Evolutionary conservation across 2,888 invertebrate genomes (phyloP).

Genomic region (Gymnosoma rotundatum): DNA sequence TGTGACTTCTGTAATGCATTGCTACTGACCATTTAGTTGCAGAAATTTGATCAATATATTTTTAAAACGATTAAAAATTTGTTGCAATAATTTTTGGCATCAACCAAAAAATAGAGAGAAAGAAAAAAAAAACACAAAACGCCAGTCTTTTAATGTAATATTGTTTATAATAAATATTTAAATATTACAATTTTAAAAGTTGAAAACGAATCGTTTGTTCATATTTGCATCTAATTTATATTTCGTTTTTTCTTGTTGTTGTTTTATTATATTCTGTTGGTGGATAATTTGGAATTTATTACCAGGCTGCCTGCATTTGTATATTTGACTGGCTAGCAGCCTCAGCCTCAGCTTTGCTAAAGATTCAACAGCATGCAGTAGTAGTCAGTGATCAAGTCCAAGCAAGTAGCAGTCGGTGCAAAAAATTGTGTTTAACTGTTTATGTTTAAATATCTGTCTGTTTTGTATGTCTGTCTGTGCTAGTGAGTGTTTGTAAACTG

Average conservation of each 20-base stretch:
- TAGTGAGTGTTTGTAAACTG: slow-evolving; percentile 19
- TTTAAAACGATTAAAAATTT: slow-evolving; percentile 21
- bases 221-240: slow-evolving; percentile 52
- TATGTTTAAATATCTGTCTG: neutral
- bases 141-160: slow-evolving; percentile 53
- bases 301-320: slow-evolving; percentile 49
- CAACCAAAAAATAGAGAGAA: slow-evolving; percentile 14
- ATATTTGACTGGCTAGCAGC: slow-evolving; percentile 47
- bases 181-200: slow-evolving; percentile 67
- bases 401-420: slow-evolving; percentile 61
- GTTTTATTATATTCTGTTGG: slow-evolving; percentile 34
- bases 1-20: neutral
- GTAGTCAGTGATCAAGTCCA: slow-evolving; percentile 43
- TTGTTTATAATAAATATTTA: slow-evolving; percentile 70
- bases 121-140: slow-evolving; percentile 2
- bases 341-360: neutral
- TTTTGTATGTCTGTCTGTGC: neutral
- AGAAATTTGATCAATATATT: slow-evolving; percentile 3
- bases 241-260: neutral
- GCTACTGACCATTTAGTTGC: slow-evolving; percentile 17
- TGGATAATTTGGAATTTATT: slow-evolving; percentile 70
- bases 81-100: slow-evolving; percentile 43
- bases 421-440: slow-evolving; percentile 39
- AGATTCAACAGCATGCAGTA: slow-evolving; percentile 22
- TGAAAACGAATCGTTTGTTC: slow-evolving; percentile 49